A percentile compares a stretch with the other conserved stretches of the same genome.
Conservation (phyloP, 2,113 vertebrate genomes). For the Agelaius phoeniceus region DNA sequence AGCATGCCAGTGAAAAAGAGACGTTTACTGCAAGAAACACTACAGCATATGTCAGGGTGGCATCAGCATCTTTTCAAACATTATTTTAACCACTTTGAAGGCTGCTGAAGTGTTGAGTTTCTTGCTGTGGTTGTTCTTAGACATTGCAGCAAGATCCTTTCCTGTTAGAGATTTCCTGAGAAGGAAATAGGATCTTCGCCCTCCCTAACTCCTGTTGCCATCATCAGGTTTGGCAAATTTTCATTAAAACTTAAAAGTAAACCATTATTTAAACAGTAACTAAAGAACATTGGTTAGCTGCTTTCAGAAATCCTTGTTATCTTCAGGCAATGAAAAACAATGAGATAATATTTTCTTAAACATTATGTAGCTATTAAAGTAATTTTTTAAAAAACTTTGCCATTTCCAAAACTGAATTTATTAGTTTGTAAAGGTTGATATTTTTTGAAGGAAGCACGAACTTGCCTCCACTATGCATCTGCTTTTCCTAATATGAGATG, state of each 20-base stretch:
- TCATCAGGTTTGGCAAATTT: constrained; percentile 1
- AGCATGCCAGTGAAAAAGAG: not conserved
- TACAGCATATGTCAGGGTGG: not conserved
- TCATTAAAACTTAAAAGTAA: constrained; percentile 4
- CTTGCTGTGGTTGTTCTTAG: not conserved
- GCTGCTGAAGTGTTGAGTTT: not conserved
- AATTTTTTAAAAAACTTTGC: not conserved
- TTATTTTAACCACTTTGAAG: not conserved
- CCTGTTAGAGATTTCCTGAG: not conserved
- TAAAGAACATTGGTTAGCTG: not conserved
- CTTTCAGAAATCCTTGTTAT: constrained; percentile 15
- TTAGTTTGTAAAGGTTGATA: not conserved
- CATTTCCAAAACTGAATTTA: not conserved
- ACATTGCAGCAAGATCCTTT: not conserved
- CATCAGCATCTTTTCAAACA: not conserved
- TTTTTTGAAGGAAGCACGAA: not conserved
- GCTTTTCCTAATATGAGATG: not conserved
- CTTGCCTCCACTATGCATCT: not conserved
- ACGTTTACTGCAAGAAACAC: not conserved
- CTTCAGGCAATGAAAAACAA: constrained; percentile 18
- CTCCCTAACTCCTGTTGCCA: not conserved
- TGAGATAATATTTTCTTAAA: not conserved
- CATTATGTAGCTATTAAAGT: not conserved
- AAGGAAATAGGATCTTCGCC: not conserved
- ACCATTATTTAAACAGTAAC: not conserved